These are phyloP conservation scores for Paramormyrops hopkinsi DNA, from an alignment of 2,797 vertebrate species.

Conservation along the genomic window DNA sequence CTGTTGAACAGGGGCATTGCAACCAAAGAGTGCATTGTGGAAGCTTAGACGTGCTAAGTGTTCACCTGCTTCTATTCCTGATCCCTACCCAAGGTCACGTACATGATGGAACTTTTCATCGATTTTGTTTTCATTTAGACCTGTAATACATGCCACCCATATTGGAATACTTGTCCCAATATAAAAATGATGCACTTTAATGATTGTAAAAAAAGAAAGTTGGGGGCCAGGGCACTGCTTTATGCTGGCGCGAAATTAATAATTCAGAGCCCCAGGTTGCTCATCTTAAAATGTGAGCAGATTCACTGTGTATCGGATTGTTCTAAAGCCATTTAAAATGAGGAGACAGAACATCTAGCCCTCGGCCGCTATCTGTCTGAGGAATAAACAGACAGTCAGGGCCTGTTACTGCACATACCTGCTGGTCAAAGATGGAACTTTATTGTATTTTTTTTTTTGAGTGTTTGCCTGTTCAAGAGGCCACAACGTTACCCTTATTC, in stretches of 20 bases:
- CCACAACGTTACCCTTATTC: not conserved
- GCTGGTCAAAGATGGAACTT: not conserved
- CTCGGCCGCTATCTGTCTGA: not conserved
- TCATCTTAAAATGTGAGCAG: not conserved
- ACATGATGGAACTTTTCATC: not conserved
- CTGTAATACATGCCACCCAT: not conserved
- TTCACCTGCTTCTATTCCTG: not conserved
- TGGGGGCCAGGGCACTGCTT: not conserved
- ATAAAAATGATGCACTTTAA: not conserved
- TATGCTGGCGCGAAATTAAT: not conserved
- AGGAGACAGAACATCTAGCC: not conserved
- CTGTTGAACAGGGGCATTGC: not conserved
- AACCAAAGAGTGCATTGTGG: not conserved
- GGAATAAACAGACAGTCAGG: not conserved
- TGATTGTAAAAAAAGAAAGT: not conserved
- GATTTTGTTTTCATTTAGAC: conserved; percentile 3
- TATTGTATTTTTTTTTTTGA: not conserved
- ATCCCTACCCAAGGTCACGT: not conserved
- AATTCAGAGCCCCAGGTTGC: not conserved
- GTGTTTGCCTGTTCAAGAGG: not conserved
- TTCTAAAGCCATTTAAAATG: not conserved
- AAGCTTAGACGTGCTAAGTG: not conserved
- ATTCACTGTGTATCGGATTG: not conserved
- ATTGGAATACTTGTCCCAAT: not conserved
- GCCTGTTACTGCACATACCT: not conserved